These are phyloP conservation scores for Leucopsar rothschildi DNA, from an alignment of 2,113 vertebrate genomes.

Conservation along the genomic window DNA sequence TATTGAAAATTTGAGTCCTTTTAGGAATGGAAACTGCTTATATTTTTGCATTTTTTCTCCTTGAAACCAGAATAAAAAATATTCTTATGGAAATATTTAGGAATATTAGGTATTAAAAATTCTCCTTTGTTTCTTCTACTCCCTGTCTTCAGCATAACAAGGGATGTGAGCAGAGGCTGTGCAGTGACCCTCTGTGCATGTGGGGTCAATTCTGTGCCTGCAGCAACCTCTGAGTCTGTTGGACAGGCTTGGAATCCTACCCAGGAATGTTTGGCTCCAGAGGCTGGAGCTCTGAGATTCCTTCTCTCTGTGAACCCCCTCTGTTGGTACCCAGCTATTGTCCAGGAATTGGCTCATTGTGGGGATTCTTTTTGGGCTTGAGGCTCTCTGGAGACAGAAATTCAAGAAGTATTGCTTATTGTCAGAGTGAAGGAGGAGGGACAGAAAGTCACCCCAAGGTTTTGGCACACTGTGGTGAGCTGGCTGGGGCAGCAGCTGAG, in stretches of 20 bases:
- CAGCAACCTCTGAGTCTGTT: neutral
- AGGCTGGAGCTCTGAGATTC: neutral
- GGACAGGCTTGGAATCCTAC: neutral
- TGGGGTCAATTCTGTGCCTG: neutral
- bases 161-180: neutral
- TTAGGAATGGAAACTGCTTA: neutral
- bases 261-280: neutral
- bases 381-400: neutral
- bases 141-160: accelerated
- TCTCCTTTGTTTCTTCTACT: neutral
- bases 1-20: neutral
- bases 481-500: neutral
- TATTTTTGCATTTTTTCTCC: neutral
- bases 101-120: neutral
- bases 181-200: neutral
- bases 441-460: neutral
- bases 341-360: neutral
- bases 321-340: neutral
- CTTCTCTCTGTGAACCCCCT: neutral
- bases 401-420: neutral
- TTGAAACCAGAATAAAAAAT: neutral
- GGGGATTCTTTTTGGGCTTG: neutral
- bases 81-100: neutral
- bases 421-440: too few relatives aligned
- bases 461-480: accelerated